These are phyloP conservation scores for Callaeas wilsoni DNA, from an alignment of 2,113 vertebrate genomes.

Conservation along the genomic window DNA sequence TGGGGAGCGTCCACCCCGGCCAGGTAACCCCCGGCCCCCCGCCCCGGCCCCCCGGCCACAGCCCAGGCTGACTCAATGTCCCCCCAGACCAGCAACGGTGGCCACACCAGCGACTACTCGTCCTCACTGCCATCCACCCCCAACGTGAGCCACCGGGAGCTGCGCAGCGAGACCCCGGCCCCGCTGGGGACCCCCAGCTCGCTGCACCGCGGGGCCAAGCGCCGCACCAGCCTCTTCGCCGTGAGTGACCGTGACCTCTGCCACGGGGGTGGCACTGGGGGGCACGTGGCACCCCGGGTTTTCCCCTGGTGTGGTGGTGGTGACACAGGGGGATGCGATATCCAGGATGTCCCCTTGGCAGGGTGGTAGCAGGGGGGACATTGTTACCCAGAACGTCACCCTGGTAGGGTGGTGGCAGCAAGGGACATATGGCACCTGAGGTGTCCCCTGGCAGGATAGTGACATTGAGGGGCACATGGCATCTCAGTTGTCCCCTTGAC, in stretches of 20 bases:
- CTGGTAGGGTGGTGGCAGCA: not conserved
- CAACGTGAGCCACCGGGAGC: constrained; percentile 88
- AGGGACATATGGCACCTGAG: not conserved
- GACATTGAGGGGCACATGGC: fast-evolving
- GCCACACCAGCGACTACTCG: constrained; percentile 84
- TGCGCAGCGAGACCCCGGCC: constrained; percentile 72
- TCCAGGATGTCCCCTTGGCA: not conserved
- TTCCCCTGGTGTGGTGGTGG: fast-evolving
- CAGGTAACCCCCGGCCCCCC: not conserved
- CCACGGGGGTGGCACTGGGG: fast-evolving
- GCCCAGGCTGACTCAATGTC: not conserved
- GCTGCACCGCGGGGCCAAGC: constrained; percentile 81
- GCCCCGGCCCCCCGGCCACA: fast-evolving
- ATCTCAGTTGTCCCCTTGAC: not conserved
- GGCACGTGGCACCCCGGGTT: fast-evolving
- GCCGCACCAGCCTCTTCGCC: constrained; percentile 92
- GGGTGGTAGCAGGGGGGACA: fast-evolving
- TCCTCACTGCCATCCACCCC: constrained; percentile 93
- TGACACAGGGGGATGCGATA: not conserved
- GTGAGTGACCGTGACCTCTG: constrained; percentile 55
- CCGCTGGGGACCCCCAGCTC: constrained; percentile 76
- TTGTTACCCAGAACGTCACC: not conserved
- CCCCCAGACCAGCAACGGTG: constrained; percentile 87
- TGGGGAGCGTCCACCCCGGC: constrained; percentile 54
- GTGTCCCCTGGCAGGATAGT: not conserved